A percentile compares a stretch with the other conserved stretches of the same genome.
These are phyloP conservation scores for Stomatorhinus ivindoensis DNA, from an alignment of 2,113 vertebrate species.

Conservation along the genomic window DNA sequence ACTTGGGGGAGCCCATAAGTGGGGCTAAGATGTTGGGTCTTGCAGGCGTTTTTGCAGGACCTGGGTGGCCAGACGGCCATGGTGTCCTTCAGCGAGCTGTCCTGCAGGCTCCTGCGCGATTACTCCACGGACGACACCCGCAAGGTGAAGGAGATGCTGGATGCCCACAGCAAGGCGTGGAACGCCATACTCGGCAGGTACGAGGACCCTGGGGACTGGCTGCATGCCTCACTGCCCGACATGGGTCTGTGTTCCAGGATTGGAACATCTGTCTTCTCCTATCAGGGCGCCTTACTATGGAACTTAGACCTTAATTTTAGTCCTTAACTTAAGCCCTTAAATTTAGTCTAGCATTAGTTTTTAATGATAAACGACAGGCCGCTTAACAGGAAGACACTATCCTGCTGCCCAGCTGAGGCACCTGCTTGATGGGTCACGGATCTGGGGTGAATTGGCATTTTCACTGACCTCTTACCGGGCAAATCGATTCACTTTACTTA, in stretches of 20 bases:
- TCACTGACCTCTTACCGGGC: neutral
- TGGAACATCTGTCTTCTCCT: neutral
- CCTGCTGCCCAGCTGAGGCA: neutral
- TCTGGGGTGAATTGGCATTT: neutral
- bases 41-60: conserved; percentile 76
- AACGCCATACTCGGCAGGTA: conserved; percentile 80
- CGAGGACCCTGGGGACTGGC: neutral
- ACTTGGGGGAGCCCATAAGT: neutral
- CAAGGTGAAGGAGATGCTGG: conserved; percentile 80
- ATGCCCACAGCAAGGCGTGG: conserved; percentile 75
- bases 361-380: neutral
- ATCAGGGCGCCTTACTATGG: neutral
- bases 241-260: neutral
- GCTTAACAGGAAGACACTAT: neutral
- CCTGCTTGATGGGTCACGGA: neutral
- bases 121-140: conserved; percentile 83
- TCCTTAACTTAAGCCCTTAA: neutral
- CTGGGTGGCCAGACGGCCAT: conserved; percentile 69
- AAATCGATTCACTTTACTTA: neutral
- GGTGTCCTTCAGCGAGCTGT: conserved; percentile 76
- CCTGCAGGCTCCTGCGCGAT: conserved; percentile 77
- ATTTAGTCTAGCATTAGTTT: neutral
- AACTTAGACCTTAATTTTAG: neutral
- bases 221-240: neutral
- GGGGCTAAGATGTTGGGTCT: neutral